phyloP scores from a whole-genome alignment of 2,888 invertebrate species.

The Sphinx pinastri region DNA sequence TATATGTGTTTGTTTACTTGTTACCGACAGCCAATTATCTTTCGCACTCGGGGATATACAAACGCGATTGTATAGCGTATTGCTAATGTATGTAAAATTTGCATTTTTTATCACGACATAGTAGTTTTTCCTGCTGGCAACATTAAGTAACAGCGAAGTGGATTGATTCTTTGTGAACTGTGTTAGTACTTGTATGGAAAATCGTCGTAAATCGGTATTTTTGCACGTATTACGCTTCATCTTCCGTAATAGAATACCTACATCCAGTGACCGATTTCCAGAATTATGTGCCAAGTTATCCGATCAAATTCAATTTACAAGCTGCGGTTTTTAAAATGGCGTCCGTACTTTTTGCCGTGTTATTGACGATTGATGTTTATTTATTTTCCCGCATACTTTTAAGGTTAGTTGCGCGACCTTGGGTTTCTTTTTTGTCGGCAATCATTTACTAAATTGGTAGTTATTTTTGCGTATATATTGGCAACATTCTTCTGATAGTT shows the following conservation, averaged over 20 bases:
- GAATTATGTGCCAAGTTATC: conserved; percentile 5
- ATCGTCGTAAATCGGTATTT: not conserved
- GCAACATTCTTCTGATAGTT: not conserved
- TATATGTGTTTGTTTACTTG: conserved; percentile 22
- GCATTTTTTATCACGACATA: conserved; percentile 18
- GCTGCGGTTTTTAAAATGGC: conserved; percentile 15
- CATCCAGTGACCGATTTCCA: not conserved
- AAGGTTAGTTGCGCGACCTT: conserved; percentile 1
- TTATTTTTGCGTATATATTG: not conserved
- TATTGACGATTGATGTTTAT: conserved; percentile 3
- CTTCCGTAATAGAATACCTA: not conserved
- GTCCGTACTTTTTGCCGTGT: conserved; percentile 11
- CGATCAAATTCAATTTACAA: not conserved
- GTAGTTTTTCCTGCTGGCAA: conserved; percentile 19
- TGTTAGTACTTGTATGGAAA: not conserved
- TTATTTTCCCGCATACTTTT: not conserved
- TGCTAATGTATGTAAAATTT: conserved; percentile 16
- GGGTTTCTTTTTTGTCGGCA: not conserved
- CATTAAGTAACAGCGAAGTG: conserved; percentile 17
- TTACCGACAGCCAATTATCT: conserved; percentile 23
- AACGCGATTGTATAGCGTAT: not conserved
- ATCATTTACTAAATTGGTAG: not conserved
- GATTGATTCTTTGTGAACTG: conserved; percentile 5
- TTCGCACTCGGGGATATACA: conserved; percentile 10
- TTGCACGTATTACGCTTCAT: too few species aligned